phyloP scores from a whole-genome alignment of 2,113 vertebrate species.

The Parotia lawesii region DNA sequence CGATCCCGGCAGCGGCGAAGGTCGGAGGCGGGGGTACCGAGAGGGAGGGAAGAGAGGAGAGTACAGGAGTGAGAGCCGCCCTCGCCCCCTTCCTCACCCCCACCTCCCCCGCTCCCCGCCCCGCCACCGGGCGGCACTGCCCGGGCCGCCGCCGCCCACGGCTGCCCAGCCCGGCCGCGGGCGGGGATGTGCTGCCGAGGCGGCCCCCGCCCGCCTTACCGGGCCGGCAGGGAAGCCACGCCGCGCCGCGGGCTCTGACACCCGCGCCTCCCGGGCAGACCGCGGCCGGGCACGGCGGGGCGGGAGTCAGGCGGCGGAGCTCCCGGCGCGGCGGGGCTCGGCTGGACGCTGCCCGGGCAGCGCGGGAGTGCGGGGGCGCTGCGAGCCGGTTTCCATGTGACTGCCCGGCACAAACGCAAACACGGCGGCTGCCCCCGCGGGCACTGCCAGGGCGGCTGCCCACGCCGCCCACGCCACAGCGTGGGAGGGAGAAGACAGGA shows the following conservation, averaged over 20 bases:
- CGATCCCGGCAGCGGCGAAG: neutral
- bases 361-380: neutral
- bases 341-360: neutral
- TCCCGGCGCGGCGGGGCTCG: neutral
- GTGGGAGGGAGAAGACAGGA: neutral
- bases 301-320: neutral
- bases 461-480: neutral
- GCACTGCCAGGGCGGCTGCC: neutral
- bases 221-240: too few relatives aligned
- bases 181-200: too few relatives aligned
- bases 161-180: neutral
- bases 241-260: neutral
- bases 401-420: neutral
- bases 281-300: neutral
- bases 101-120: too few relatives aligned
- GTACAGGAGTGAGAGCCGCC: neutral
- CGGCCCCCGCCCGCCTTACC: neutral
- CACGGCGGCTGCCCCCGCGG: neutral
- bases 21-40: neutral
- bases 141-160: neutral
- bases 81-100: neutral
- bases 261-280: neutral
- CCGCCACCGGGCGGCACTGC: too few relatives aligned
- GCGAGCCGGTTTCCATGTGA: neutral
- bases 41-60: neutral